Evolutionary conservation across 2,888 invertebrate species (phyloP).

Genomic region (Agrochola macilenta): DNA sequence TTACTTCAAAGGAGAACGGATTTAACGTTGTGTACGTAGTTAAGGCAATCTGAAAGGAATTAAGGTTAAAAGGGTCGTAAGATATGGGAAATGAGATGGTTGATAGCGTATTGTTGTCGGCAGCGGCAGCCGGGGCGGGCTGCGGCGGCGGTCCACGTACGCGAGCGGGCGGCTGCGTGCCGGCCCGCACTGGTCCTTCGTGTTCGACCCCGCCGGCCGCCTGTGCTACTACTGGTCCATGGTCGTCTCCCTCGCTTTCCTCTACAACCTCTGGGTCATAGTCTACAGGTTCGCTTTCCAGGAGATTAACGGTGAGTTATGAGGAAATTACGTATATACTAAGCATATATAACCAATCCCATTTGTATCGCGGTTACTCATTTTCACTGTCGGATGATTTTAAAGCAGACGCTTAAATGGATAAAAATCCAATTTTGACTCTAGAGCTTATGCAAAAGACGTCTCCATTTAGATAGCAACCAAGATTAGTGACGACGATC

Average conservation of each 20-base stretch:
- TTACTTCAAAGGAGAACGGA: conserved; percentile 61
- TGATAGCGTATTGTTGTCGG: conserved; percentile 63
- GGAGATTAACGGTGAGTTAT: conserved; percentile 96
- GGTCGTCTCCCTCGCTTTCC: conserved; percentile 98
- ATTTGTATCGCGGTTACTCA: conserved; percentile 58
- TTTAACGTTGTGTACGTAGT: conserved; percentile 56
- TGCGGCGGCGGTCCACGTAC: conserved; percentile 91
- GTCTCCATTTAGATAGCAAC: conserved; percentile 80
- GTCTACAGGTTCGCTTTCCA: conserved; percentile 99
- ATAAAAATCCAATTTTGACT: conserved; percentile 82
- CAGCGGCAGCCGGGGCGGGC: conserved; percentile 85
- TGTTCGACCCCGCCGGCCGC: conserved; percentile 99
- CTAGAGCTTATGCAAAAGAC: conserved; percentile 81
- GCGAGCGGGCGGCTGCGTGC: conserved; percentile 91
- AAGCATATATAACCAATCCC: conserved; percentile 20
- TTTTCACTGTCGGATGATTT: conserved; percentile 64
- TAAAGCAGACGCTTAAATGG: conserved; percentile 73
- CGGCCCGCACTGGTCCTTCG: conserved; percentile 97
- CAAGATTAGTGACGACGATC: conserved; percentile 78
- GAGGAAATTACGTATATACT: conserved; percentile 16
- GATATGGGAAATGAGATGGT: conserved; percentile 54
- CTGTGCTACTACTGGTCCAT: conserved; percentile 99
- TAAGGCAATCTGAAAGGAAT: conserved; percentile 49
- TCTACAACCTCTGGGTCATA: conserved; percentile 99
- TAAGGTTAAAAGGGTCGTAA: conserved; percentile 54